These are phyloP conservation scores for Drosophila lacertosa DNA, from an alignment of 1,140 invertebrate species.

Conservation along the genomic window DNA sequence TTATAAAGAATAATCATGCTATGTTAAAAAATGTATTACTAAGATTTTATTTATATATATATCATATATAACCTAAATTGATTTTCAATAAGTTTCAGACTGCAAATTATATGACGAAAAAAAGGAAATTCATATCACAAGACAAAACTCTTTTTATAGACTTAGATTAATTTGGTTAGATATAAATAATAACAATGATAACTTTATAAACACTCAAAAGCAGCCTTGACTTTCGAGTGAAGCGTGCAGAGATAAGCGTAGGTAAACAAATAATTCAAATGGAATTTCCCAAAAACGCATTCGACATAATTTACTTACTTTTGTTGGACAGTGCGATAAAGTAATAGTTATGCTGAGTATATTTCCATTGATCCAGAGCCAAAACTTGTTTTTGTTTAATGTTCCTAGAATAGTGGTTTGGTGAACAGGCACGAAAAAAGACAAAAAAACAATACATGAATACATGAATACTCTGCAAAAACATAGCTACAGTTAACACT, in stretches of 20 bases:
- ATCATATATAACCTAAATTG: too few species aligned
- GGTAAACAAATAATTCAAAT: background rate
- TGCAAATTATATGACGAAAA: background rate
- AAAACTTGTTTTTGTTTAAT: constrained; percentile 13
- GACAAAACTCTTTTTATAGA: background rate
- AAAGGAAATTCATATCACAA: background rate
- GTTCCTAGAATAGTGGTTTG: constrained; percentile 5
- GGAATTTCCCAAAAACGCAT: constrained; percentile 5
- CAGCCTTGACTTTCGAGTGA: background rate
- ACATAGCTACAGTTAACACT: background rate
- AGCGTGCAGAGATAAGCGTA: background rate
- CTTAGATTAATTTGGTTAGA: background rate
- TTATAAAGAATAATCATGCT: too few species aligned
- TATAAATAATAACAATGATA: background rate
- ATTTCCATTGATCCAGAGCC: constrained; percentile 5
- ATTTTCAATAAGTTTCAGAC: too few species aligned
- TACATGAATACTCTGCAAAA: background rate
- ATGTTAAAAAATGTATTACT: too few species aligned
- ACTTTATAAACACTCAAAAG: constrained; percentile 1
- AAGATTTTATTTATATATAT: too few species aligned
- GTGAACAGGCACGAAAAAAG: background rate
- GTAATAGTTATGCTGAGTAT: background rate
- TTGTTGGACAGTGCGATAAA: constrained; percentile 1
- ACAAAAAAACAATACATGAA: too few species aligned
- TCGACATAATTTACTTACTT: background rate